A percentile compares a stretch with the other conserved stretches of the same genome.
Conservation (phyloP, 2,113 vertebrate species). For the Pica pica region DNA sequence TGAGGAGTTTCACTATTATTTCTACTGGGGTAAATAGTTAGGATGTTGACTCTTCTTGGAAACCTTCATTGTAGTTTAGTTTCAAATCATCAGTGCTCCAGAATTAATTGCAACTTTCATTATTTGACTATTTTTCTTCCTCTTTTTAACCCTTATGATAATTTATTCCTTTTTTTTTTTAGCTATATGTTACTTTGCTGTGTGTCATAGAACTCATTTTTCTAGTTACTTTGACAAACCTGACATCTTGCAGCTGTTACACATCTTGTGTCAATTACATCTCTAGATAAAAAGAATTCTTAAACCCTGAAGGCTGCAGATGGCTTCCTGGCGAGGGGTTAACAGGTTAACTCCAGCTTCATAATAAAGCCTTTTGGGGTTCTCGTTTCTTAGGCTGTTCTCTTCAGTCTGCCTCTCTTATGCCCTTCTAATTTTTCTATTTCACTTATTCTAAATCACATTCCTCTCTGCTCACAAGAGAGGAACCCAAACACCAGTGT, state of each 20-base stretch:
- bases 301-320: conserved; percentile 41
- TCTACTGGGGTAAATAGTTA: not conserved
- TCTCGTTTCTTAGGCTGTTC: not conserved
- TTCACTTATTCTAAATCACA: not conserved
- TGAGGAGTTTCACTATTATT: not conserved
- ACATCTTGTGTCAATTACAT: conserved; percentile 53
- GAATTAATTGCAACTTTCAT: not conserved
- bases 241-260: conserved; percentile 46
- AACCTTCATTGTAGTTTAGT: not conserved
- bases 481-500: not conserved
- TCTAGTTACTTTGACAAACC: conserved; percentile 38
- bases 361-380: not conserved
- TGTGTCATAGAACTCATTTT: conserved; percentile 21
- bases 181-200: not conserved
- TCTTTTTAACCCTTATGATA: not conserved
- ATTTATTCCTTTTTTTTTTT: not conserved
- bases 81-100: not conserved
- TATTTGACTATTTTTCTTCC: not conserved
- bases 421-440: not conserved
- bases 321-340: conserved; percentile 51
- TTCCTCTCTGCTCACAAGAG: not conserved
- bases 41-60: not conserved
- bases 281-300: conserved; percentile 63
- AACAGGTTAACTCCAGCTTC: conserved; percentile 38
- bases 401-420: not conserved